Base-by-base conservation (phyloP, 2,113 vertebrate species). In the Nycticorax nycticorax region DNA sequence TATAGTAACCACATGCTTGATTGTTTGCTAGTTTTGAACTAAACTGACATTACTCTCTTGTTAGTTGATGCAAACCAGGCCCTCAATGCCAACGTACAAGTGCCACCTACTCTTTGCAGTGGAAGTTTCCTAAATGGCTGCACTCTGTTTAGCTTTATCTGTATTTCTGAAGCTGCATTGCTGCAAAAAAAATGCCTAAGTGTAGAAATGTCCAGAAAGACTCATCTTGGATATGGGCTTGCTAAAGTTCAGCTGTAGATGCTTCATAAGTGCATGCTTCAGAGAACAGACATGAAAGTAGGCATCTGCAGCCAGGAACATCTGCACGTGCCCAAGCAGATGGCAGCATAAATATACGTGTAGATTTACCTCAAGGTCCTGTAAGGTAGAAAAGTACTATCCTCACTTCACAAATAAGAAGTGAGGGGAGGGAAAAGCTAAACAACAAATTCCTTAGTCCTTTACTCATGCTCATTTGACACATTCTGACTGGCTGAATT, bases 261-360 rank as follows among this genome's bases (percentile, higher is more conserved):
- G 12, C 21, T 19, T 22, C 15, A 10, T 3, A 6, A 41, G 22
- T 28, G 3, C 3, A 41, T 7, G 10, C 19, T 62, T 26, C 37
- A 52, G 52, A 45, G 24, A 45, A 21, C 21, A 64, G 68, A 14
- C 0, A 0, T 19, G 32, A n/a, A 43, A 14, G 5, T 0, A 43
- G 37, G n/a, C 10, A 35, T 2, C 6, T 0, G 6, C 22, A 85
- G 21, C 14, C 45, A 41, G 57, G 39, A 64, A 24, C 13, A 28
- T 0, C 3, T 2, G 5, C 15, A 3, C 0, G 0, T 32, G 21
- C 11, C 35, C 14, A 33, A 8, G 33, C 10, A 80, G 35, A 28
- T 24, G 12, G 3, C 12, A 14, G 2, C 22, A 68, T 24, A 75
- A 60, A 56, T 19, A 23, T 1, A 4, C 0, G 1, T 19, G 7